Conservation (phyloP, 30 jellyfish, hydroid and myxozoan species). For the Nemopilema nomurai region DNA sequence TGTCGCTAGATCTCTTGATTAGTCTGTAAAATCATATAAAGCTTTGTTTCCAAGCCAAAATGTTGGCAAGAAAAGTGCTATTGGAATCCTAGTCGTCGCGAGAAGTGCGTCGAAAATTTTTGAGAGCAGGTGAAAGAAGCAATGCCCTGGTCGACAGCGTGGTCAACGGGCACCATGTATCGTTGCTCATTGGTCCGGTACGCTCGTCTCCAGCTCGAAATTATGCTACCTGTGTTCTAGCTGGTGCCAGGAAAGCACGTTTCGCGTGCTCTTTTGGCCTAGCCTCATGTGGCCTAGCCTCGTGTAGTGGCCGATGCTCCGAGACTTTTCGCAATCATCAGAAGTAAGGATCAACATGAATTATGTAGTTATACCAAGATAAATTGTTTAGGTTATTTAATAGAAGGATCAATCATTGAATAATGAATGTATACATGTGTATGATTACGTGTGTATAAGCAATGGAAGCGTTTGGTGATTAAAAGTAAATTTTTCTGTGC, state of each 20-base stretch:
- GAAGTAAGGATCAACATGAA: no score
- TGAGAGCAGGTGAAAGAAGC: not conserved
- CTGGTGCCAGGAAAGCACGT: not conserved
- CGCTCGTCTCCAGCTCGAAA: not conserved
- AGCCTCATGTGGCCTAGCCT: not conserved
- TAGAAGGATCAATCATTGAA: no score
- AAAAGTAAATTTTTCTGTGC: no score
- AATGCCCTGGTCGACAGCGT: not conserved
- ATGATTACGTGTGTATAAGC: no score
- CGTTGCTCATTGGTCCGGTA: not conserved
- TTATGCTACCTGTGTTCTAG: not conserved
- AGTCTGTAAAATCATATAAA: not conserved
- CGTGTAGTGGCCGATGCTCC: not conserved
- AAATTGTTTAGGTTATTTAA: no score
- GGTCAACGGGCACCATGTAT: not conserved
- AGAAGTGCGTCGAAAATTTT: no score
- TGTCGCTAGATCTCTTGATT: not conserved
- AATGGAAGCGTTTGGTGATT: no score
- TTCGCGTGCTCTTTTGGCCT: not conserved
- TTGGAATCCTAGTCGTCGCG: no score
- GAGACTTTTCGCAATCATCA: not conserved
- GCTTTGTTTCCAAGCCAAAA: not conserved
- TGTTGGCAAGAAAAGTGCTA: no score
- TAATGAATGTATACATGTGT: no score
- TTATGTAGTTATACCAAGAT: no score